Evolutionary conservation across 2,888 invertebrate genomes (phyloP), one percentile per base, ranked within the genome.

Genomic region (Altica lythri): DNA sequence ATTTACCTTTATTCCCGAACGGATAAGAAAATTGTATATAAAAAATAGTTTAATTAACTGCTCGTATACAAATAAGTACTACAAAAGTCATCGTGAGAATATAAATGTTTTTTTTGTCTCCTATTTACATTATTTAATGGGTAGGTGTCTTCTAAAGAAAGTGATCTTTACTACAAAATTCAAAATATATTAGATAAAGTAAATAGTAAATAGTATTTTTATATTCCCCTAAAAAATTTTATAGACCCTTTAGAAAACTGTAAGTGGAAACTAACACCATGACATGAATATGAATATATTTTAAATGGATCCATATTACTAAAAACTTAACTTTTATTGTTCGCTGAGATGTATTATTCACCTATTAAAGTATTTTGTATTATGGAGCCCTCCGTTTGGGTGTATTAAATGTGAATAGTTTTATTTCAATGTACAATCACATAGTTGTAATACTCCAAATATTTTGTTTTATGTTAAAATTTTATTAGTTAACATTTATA

Each of bases 381-480:
- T 46, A 35, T 35, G 46, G 46, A 46, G 22, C 25, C n/a, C n/a
- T n/a, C n/a, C 46, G 17, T 22, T 34, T 35, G 19, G 19, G 35
- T 46, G 35, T 46, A 34, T 19, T 46, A 46, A 46, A 45, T 45
- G 45, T 45, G 45, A 34, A 45, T 46, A 22, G 29, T 22, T 35
- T 35, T 25, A 25, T 46, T 46, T 46, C 22, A 34, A 32, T 46
- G 35, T 46, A 35, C 46, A 46, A 35, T 46, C 46, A 46, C 25
- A 22, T 46, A 25, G 35, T 35, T 35, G 22, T 46, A 46, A 40
- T 40, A 35, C 32, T 19, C 5, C 4, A 57, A 56, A 62, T 56
- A 58, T 56, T 57, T 59, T 47, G 55, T 58, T 58, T 59, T 57
- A 60, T 60, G 53, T 55, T 61, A 54, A 40, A 43, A 44, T 53